Conservation (phyloP, 2,113 vertebrate species). For the Holacanthus passer region DNA sequence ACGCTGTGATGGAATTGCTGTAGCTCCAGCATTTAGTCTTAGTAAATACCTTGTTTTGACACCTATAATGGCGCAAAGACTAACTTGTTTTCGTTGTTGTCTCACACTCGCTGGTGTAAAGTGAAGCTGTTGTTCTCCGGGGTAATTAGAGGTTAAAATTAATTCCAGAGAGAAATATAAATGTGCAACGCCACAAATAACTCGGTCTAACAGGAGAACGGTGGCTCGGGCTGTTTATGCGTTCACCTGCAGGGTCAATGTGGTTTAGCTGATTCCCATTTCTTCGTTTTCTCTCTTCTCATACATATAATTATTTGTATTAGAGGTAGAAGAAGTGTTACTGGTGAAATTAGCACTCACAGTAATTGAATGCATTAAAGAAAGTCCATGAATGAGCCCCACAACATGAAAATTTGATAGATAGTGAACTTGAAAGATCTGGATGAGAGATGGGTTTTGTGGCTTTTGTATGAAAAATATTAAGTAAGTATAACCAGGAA, state of each 20-base stretch:
- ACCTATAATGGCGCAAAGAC: constrained; percentile 48
- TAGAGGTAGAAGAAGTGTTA: background rate
- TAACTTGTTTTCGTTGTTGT: constrained; percentile 47
- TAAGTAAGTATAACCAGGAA: background rate
- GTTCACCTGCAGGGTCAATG: background rate
- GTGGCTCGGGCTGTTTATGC: background rate
- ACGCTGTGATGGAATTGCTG: constrained; percentile 49
- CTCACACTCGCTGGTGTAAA: constrained; percentile 29
- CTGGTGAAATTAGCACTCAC: background rate
- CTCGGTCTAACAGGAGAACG: background rate
- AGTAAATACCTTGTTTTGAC: constrained; percentile 74
- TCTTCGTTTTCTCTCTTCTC: background rate
- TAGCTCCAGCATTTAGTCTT: constrained; percentile 64
- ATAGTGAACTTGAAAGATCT: background rate
- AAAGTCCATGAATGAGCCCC: background rate
- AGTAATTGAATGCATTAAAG: background rate
- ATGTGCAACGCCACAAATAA: constrained; percentile 5
- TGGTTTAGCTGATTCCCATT: background rate
- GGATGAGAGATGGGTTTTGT: no score
- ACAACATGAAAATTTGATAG: background rate
- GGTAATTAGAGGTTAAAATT: constrained; percentile 57
- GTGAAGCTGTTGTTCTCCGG: background rate
- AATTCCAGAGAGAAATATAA: constrained; percentile 38
- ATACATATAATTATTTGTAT: background rate
- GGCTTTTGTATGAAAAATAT: background rate